Percentiles rank a stretch among this genome's conserved stretches.
Evolutionary conservation across 2,113 vertebrate species (phyloP).

Genomic region (human (Homo sapiens)): GRCh38 chr9:101130001-101130500

Average conservation of each 20-base stretch:
- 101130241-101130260: neutral
- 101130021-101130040: neutral
- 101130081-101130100: neutral
- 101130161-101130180: neutral
- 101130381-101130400: neutral
- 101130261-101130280: neutral
- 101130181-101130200: neutral
- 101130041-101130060: neutral
- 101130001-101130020: neutral
- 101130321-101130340: neutral
- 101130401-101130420: neutral
- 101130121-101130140: neutral
- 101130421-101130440: neutral
- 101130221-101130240: neutral
- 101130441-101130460: neutral
- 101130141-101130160: neutral
- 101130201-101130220: neutral
- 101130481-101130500: neutral
- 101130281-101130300: neutral
- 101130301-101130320: neutral
- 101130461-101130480: constrained; percentile 1
- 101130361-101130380: neutral
- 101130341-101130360: neutral
- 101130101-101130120: neutral
- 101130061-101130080: neutral